phyloP scores from a whole-genome alignment of 2,113 vertebrate species.

The Epinephelus fuscoguttatus region DNA sequence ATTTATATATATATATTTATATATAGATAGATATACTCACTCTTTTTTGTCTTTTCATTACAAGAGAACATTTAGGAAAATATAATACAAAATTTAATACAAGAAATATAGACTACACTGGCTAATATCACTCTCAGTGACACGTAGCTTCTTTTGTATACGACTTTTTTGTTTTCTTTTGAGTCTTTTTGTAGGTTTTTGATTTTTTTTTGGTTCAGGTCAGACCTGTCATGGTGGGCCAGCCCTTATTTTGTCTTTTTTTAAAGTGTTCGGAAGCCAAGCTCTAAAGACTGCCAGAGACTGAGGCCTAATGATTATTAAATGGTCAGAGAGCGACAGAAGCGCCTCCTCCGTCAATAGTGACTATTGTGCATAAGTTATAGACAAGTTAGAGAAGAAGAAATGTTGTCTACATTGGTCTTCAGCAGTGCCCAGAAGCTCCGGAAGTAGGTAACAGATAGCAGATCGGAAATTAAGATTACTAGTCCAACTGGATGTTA shows the following conservation, averaged over 20 bases:
- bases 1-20: constrained; percentile 47
- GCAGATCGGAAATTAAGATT: constrained; percentile 25
- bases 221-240: constrained; percentile 83
- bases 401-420: constrained; percentile 18
- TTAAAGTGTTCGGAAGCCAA: constrained; percentile 82
- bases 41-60: constrained; percentile 82
- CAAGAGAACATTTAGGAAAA: constrained; percentile 96
- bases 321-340: constrained; percentile 68
- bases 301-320: constrained; percentile 71
- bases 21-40: constrained; percentile 72
- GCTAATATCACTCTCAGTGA: constrained; percentile 87
- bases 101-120: constrained; percentile 92
- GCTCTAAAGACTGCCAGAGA: constrained; percentile 86
- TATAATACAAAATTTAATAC: constrained; percentile 98
- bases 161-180: constrained; percentile 61
- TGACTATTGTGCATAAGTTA: constrained; percentile 71
- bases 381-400: constrained; percentile 32
- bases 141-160: constrained; percentile 81
- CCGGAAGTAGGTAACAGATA: constrained; percentile 38
- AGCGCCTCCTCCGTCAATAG: constrained; percentile 72
- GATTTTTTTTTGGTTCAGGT: constrained; percentile 67
- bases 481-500: constrained; percentile 40
- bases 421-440: constrained; percentile 58
- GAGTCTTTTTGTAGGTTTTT: constrained; percentile 61
- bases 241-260: constrained; percentile 61